Conservation (phyloP, 2,888 invertebrate species). For the Ophion ellenae region DNA sequence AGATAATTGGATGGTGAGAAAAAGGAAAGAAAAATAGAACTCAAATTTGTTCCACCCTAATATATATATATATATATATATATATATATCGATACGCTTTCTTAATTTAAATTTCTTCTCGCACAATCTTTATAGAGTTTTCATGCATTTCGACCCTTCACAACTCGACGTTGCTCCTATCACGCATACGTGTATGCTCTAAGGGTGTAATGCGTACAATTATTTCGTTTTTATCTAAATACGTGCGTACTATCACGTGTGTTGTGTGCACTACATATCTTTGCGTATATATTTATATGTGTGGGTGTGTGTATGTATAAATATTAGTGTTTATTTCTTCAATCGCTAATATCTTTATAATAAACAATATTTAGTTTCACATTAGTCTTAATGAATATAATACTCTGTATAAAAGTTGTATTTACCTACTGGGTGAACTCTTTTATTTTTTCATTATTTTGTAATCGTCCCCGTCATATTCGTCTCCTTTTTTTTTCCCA, state of each 20-base stretch:
- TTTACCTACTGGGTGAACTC: constrained; percentile 80
- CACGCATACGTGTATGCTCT: constrained; percentile 54
- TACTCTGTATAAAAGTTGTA: constrained; percentile 84
- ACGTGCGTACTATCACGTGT: constrained; percentile 82
- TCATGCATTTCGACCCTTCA: constrained; percentile 48
- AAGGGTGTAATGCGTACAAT: constrained; percentile 55
- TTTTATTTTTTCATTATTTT: constrained; percentile 66
- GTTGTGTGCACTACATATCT: constrained; percentile 80
- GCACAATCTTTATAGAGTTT: background rate
- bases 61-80: no score
- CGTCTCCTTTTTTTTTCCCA: constrained; percentile 63
- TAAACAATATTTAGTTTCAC: constrained; percentile 75
- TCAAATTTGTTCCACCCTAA: no score
- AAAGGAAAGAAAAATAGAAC: no score
- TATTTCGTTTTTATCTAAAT: constrained; percentile 76
- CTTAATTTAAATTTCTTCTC: constrained; percentile 7
- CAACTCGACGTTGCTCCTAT: constrained; percentile 61
- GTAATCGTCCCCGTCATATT: constrained; percentile 42
- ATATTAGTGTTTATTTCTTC: constrained; percentile 44
- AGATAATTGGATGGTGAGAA: no score
- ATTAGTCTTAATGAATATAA: constrained; percentile 81
- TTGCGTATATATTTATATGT: constrained; percentile 65
- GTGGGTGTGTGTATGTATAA: constrained; percentile 71
- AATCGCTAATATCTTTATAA: constrained; percentile 70
- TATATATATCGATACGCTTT: no score